Percentiles rank a stretch among this genome's conserved stretches.
These are phyloP conservation scores for Xestia c-nigrum DNA, from an alignment of 2,888 invertebrate genomes.

Conservation along the genomic window DNA sequence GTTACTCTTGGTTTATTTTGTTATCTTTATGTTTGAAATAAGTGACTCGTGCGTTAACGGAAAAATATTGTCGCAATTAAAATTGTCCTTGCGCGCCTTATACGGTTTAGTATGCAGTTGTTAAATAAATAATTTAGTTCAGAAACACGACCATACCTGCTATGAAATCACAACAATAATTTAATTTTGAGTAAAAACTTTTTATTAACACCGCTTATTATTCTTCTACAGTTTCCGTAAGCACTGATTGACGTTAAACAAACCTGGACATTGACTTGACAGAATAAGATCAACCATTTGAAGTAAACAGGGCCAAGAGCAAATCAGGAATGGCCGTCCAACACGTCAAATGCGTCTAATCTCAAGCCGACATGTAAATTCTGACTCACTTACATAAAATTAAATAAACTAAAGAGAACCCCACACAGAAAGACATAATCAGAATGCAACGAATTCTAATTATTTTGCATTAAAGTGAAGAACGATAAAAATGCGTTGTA, in stretches of 20 bases:
- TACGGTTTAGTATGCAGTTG: slow-evolving; percentile 15
- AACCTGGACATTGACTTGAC: slow-evolving; percentile 2
- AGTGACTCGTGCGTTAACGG: slow-evolving; percentile 7
- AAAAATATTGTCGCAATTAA: slow-evolving; percentile 28
- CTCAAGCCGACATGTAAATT: slow-evolving; percentile 34
- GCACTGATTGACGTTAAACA: background rate
- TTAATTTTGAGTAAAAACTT: slow-evolving; percentile 5
- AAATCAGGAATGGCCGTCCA: slow-evolving; percentile 15
- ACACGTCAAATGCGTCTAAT: slow-evolving; percentile 35
- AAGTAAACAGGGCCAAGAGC: slow-evolving; percentile 36
- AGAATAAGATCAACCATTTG: slow-evolving; percentile 20
- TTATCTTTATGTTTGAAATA: slow-evolving; percentile 18
- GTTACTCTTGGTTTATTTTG: slow-evolving; percentile 21
- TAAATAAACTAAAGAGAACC: slow-evolving; percentile 16
- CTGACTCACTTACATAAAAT: slow-evolving; percentile 35
- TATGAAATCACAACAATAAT: background rate
- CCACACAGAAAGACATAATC: slow-evolving; percentile 24
- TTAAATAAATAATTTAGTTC: slow-evolving; percentile 27
- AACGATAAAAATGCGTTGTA: slow-evolving; percentile 39
- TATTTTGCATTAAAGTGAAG: slow-evolving; percentile 28
- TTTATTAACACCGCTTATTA: slow-evolving; percentile 6
- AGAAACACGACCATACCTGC: slow-evolving; percentile 14
- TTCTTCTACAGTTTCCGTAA: background rate
- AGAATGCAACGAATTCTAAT: slow-evolving; percentile 45
- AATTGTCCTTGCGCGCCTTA: slow-evolving; percentile 20